These are phyloP conservation scores for Dicrostonyx torquatus DNA, from an alignment of 2,797 vertebrate genomes.

Conservation along the genomic window DNA sequence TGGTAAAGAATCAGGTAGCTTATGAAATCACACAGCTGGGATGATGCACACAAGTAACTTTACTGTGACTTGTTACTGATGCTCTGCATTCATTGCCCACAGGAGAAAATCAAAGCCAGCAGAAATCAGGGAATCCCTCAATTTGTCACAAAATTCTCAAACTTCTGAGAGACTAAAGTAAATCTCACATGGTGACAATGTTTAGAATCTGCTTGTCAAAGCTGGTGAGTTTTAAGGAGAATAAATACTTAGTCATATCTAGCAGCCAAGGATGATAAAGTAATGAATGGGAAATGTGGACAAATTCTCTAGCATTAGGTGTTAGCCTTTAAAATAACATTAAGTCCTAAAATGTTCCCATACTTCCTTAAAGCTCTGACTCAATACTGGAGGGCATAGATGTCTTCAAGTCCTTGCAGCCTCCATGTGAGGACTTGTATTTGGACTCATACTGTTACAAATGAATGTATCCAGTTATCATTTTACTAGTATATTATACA, in stretches of 20 bases:
- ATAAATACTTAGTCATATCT: background rate
- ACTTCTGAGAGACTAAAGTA: background rate
- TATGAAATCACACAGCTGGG: background rate
- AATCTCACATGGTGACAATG: background rate
- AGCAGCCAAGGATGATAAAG: background rate
- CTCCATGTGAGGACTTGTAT: background rate
- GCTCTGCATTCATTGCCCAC: background rate
- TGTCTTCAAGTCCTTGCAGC: background rate
- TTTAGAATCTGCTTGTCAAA: background rate
- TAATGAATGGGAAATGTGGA: background rate
- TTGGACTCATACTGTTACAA: background rate
- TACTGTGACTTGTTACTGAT: slow-evolving; percentile 7
- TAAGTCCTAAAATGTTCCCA: background rate
- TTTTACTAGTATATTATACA: background rate
- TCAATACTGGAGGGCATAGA: background rate
- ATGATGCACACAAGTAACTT: background rate
- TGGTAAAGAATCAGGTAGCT: background rate
- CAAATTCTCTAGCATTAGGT: background rate
- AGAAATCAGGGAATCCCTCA: background rate
- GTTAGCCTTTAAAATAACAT: background rate
- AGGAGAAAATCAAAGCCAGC: background rate
- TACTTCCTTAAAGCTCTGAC: background rate
- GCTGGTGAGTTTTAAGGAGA: background rate
- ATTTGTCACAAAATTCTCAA: background rate
- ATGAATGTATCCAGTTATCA: background rate